Evolutionary conservation across 2,888 invertebrate genomes (phyloP).

Genomic region (Disparrhopalites patrizii): DNA sequence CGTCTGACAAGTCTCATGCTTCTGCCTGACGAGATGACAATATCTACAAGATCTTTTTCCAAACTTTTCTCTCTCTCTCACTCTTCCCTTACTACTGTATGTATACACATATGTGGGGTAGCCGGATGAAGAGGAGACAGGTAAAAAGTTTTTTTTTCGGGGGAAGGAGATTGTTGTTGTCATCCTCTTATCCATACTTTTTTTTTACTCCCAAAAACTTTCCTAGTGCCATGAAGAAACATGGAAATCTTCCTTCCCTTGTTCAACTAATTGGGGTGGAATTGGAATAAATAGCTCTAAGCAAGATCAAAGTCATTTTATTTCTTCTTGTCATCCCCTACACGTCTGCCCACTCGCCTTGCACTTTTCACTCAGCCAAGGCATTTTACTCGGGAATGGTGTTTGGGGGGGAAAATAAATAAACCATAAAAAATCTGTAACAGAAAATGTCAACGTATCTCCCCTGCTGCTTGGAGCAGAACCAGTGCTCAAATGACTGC

Average conservation of each 20-base stretch:
- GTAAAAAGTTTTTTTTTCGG: constrained; percentile 7
- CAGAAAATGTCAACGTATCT: not conserved
- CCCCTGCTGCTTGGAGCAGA: not conserved
- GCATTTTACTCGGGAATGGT: not conserved
- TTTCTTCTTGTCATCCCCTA: not conserved
- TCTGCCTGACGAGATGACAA: constrained; percentile 26
- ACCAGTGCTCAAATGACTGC: not conserved
- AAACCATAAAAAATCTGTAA: not conserved
- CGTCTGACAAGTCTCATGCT: constrained; percentile 4
- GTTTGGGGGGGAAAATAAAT: not conserved
- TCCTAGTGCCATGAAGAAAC: not conserved
- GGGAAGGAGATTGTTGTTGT: too few species aligned
- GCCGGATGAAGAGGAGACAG: not conserved
- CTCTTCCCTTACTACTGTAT: constrained; percentile 1
- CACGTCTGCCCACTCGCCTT: not conserved
- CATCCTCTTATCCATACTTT: too few species aligned
- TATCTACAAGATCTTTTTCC: constrained; percentile 20
- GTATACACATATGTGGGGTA: not conserved
- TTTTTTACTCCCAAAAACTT: too few species aligned
- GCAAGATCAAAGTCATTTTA: constrained; percentile 16
- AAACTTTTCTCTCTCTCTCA: not conserved
- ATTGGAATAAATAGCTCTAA: constrained; percentile 13
- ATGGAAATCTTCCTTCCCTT: constrained; percentile 17
- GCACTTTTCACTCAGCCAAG: too few species aligned
- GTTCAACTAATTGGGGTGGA: constrained; percentile 25